Base-by-base conservation (phyloP, 2,888 invertebrate species). In the Willowsia nigromaculata region DNA sequence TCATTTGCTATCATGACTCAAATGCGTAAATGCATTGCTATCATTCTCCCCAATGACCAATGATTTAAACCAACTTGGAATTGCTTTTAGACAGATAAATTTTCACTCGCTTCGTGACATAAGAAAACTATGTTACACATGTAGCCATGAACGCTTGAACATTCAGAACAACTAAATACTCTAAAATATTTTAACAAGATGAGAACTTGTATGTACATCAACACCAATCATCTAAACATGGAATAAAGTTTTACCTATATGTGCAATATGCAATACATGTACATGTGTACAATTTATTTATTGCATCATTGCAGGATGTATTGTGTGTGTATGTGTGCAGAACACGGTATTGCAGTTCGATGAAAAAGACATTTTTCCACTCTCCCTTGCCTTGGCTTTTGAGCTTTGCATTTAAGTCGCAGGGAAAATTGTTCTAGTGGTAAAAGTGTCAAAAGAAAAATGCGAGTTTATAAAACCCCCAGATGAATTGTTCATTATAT, bases 381-480 rank as follows among this genome's bases (percentile, higher is more conserved):
- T 62, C 62, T 62, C 30, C 11, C 18, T 18, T n/a, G n/a, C n/a
- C n/a, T n/a, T n/a, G n/a, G n/a, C n/a, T n/a, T n/a, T n/a, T n/a
- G n/a, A n/a, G n/a, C n/a, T n/a, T n/a, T n/a, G n/a, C n/a, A n/a
- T n/a, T n/a, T 50, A 50, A 13, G 50, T 2, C 5, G 15, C 3
- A 50, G 50, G 50, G 50, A 62, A 11, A 22, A 40, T 76, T 25
- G 43, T 43, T 18, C n/a, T n/a, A n/a, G 47, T 76, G 59, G 80
- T 80, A 80, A 80, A 80, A 80, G 80, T 59, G n/a, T 13, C 18
- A 25, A 53, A 59, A 40, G 59, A n/a, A 80, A 37, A 80, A 30
- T 78, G 33, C 22, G 22, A 56, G 22, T 4, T n/a, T n/a, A 11
- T 18, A 56, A 56, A 56, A 15, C 5, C 22, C 65, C 65, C 65